Evolutionary conservation across 2,888 invertebrate species (phyloP).

Genomic region (Dysmachus trigonus): DNA sequence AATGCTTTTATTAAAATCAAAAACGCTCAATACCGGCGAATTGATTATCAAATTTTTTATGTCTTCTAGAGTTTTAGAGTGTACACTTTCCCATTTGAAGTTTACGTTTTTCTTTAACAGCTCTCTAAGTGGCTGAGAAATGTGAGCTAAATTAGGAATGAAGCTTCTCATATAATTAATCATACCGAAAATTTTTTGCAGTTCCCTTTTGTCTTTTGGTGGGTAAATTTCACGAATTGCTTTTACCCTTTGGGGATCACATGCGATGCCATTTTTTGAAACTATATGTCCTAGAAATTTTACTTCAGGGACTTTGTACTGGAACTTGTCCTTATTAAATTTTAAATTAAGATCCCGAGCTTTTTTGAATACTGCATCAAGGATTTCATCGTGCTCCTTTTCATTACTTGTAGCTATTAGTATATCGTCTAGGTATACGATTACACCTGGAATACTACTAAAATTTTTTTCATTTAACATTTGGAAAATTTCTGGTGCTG

Average conservation of each 20-base stretch:
- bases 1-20: neutral
- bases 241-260: neutral
- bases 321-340: too few relatives aligned
- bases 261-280: neutral
- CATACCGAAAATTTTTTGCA: neutral
- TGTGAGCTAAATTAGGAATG: neutral
- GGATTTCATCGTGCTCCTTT: too few relatives aligned
- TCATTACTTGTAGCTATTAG: too few relatives aligned
- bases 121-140: neutral
- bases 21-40: too few relatives aligned
- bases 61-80: too few relatives aligned
- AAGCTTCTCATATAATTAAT: neutral
- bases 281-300: constrained; percentile 47
- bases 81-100: neutral
- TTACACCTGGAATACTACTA: too few relatives aligned
- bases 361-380: too few relatives aligned
- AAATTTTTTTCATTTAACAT: too few relatives aligned
- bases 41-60: too few relatives aligned
- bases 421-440: too few relatives aligned
- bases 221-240: neutral
- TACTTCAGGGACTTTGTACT: too few relatives aligned
- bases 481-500: constrained; percentile 47
- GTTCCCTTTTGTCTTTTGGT: neutral
- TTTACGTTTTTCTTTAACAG: neutral
- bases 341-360: constrained; percentile 44